Evolutionary conservation across 2,113 vertebrate genomes (phyloP).

Genomic region (Globicephala melas): DNA sequence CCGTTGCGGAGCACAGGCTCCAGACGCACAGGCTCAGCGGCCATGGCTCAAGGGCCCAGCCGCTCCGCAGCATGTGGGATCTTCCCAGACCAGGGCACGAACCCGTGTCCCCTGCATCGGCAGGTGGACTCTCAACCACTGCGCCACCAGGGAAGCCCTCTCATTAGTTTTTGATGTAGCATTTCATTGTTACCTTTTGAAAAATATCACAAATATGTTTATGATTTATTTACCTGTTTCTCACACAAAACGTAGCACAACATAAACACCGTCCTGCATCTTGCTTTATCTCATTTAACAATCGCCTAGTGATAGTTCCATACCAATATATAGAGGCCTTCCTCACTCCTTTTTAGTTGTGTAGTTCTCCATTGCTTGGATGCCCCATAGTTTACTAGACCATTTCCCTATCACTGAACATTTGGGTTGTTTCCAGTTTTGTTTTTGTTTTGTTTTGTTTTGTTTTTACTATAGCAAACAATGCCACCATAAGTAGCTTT

Average conservation of each 20-base stretch:
- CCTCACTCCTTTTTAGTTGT: not conserved
- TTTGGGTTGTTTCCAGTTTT: not conserved
- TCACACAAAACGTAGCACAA: not conserved
- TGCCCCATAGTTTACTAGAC: not conserved
- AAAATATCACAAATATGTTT: not conserved
- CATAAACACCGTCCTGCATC: not conserved
- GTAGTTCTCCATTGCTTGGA: not conserved
- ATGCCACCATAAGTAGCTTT: not conserved
- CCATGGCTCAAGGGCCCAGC: too few species aligned
- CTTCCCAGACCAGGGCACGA: too few species aligned
- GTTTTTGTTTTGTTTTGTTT: not conserved
- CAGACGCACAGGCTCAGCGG: fast-evolving
- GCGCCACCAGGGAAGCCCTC: not conserved
- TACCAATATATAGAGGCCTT: not conserved
- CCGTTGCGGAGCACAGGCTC: too few species aligned
- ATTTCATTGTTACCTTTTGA: not conserved
- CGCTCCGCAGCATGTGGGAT: too few species aligned
- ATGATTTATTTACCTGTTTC: not conserved
- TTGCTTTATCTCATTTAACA: not conserved
- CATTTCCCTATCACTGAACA: not conserved
- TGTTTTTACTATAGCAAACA: not conserved
- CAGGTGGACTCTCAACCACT: too few species aligned
- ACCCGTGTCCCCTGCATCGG: too few species aligned
- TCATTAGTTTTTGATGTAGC: not conserved
- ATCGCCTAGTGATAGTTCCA: not conserved